Conservation (phyloP, 2,797 vertebrate genomes). For the Notamacropus eugenii region DNA sequence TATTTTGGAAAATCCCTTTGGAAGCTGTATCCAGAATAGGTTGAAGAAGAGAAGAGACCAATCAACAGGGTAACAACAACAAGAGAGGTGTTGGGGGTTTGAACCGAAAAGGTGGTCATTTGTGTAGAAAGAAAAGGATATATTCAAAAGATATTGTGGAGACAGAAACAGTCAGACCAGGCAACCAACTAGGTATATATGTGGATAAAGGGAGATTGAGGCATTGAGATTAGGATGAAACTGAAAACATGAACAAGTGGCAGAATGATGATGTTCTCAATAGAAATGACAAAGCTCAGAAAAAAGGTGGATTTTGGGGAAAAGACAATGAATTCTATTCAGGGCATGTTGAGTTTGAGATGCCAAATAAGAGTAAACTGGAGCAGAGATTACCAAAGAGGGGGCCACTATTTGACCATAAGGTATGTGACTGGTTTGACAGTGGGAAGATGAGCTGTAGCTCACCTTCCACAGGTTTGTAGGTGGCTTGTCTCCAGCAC, state of each 20-base stretch:
- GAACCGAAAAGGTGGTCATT: background rate
- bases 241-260: background rate
- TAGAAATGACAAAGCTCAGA: background rate
- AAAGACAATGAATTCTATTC: background rate
- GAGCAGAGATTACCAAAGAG: background rate
- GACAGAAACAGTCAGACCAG: background rate
- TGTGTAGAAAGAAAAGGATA: background rate
- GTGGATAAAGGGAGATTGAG: background rate
- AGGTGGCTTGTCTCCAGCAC: background rate
- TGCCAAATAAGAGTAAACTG: background rate
- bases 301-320: background rate
- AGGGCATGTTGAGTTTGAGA: background rate
- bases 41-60: background rate
- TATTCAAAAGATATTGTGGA: background rate
- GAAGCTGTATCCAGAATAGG: background rate
- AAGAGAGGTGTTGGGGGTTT: background rate
- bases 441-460: background rate
- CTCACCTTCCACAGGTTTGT: background rate
- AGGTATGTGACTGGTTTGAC: background rate
- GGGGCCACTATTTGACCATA: background rate
- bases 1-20: background rate
- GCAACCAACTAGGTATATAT: background rate
- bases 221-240: background rate
- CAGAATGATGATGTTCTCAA: background rate
- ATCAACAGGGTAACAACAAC: background rate